Conservation (phyloP, 2,888 invertebrate genomes). For the Rhodophaea formosa region DNA sequence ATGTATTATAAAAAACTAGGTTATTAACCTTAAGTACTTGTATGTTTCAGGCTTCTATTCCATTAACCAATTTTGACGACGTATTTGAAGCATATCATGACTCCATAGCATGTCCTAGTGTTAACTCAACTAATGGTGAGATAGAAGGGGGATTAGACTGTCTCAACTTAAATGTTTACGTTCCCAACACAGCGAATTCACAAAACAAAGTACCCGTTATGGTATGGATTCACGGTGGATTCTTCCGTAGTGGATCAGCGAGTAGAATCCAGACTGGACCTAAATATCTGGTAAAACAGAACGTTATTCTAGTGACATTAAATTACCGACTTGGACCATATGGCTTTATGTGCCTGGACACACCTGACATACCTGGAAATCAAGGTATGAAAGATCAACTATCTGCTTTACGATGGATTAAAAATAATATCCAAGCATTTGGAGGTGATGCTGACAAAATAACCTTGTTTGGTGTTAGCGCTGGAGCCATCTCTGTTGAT, state of each 20-base stretch:
- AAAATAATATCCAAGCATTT: constrained; percentile 50
- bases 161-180: constrained; percentile 82
- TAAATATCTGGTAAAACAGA: constrained; percentile 44
- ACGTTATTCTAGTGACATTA: constrained; percentile 42
- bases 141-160: constrained; percentile 72
- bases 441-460: constrained; percentile 51
- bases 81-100: constrained; percentile 37
- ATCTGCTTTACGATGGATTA: constrained; percentile 49
- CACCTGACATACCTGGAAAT: constrained; percentile 55
- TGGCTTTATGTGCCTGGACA: constrained; percentile 59
- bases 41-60: constrained; percentile 30
- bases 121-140: constrained; percentile 30
- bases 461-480: constrained; percentile 52
- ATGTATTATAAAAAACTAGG: no score
- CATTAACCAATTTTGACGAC: constrained; percentile 32
- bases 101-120: constrained; percentile 30
- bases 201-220: constrained; percentile 46
- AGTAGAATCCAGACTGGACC: constrained; percentile 38
- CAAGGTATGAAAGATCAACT: constrained; percentile 58
- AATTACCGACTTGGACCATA: constrained; percentile 55
- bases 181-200: constrained; percentile 53
- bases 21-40: no score
- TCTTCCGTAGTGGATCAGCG: constrained; percentile 39
- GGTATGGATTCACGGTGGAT: constrained; percentile 56
- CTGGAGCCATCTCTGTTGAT: constrained; percentile 48